Base-by-base conservation (phyloP, 2,888 invertebrate genomes). In the Lycocerus yunnanus region DNA sequence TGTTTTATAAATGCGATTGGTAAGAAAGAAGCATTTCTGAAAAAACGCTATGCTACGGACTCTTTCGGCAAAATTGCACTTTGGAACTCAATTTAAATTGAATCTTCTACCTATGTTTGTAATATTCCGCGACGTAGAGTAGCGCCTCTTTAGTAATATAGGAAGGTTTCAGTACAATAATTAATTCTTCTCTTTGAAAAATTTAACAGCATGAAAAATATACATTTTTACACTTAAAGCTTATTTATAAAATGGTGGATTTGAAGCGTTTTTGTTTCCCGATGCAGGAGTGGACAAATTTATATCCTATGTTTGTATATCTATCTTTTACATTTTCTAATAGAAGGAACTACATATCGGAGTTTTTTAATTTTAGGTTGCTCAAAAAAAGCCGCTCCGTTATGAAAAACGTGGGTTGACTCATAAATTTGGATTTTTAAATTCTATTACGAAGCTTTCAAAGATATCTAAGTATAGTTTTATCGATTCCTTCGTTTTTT, bases 251-350 rank as follows among this genome's bases (percentile, higher is more conserved):
- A 74, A 68, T 72, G 27, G 71, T 71, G 74, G 73, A 73, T 71
- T 74, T 74, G 71, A 79, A 79, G 79, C 79, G 79, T 70, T 79
- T 79, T 66, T 76, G 79, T 79, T 79, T 79, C 77, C 79, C 79
- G 20, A 59, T 75, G 75, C 75, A 75, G 75, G 75, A 75, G 69
- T 75, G 70, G 72, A 72, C 68, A 74, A 67, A 66, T 65, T 65
- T 71, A 73, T 71, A 74, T 71, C 71, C 71, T 75, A 72, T 15
- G 67, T n/a, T n/a, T n/a, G n/a, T 68, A 68, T 58, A 71, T 21
- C 74, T 74, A 71, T 63, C 13, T 16, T 68, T 71, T 71, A 74
- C 74, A 71, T 68, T 24, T 18, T 63, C 6, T 24, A 68, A 65
- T 68, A 63, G 61, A 63, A 63, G 61, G 61, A 63, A 63, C 61